Conservation (phyloP, 2,888 invertebrate genomes). For the Eristalinus aeneus region DNA sequence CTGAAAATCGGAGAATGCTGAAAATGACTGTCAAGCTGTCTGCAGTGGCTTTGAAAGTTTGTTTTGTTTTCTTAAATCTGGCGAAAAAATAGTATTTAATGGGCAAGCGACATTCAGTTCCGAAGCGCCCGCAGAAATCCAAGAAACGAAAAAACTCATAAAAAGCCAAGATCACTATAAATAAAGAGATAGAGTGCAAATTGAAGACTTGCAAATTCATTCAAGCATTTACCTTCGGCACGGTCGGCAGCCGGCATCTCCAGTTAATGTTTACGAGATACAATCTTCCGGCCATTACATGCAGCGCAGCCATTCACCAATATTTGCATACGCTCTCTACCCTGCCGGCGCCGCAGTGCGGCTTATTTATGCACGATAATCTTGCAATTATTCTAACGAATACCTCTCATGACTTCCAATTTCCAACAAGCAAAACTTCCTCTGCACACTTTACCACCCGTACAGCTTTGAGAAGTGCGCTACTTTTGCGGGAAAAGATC, state of each 20-base stretch:
- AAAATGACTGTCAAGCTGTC: no score
- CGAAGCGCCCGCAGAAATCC: conserved; percentile 13
- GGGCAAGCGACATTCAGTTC: no score
- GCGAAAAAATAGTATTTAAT: no score
- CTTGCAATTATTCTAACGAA: conserved; percentile 53
- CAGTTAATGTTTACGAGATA: conserved; percentile 32
- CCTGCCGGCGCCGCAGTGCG: not conserved
- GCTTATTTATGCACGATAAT: conserved; percentile 51
- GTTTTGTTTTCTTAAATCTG: no score
- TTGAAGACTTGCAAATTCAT: conserved; percentile 16
- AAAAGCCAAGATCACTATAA: conserved; percentile 8
- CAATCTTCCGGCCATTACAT: conserved; percentile 47
- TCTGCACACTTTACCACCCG: conserved; percentile 13
- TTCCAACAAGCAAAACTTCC: conserved; percentile 41
- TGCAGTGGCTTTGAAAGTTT: no score
- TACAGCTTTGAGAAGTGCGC: not conserved
- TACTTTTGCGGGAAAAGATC: conserved; percentile 4
- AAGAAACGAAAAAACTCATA: not conserved
- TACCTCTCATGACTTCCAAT: conserved; percentile 33
- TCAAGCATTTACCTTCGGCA: conserved; percentile 21
- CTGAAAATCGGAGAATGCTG: no score
- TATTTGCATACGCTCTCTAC: conserved; percentile 26
- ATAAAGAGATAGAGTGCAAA: conserved; percentile 2
- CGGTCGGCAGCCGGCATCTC: not conserved
- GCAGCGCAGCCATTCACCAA: conserved; percentile 18